Base-by-base conservation (phyloP, 1,140 invertebrate genomes). In the Metaphire vulgaris region DNA sequence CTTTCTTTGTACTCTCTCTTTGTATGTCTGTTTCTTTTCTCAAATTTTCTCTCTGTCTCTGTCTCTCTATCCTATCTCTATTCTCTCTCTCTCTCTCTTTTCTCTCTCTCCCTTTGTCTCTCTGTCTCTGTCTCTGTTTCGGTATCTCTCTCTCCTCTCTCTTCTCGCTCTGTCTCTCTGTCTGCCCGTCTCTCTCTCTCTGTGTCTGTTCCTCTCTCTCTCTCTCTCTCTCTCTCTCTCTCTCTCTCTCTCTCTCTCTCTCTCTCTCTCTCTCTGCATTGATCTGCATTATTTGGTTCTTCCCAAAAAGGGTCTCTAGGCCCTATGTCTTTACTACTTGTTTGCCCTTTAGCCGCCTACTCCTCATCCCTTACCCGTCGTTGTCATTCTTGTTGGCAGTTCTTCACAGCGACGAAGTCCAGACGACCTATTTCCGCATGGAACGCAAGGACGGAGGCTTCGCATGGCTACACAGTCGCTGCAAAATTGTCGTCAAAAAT, bases 401-500 rank as follows among this genome's bases (percentile, higher is more conserved):
- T 30, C 78, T 78, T 29, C 79, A 80, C 64, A 80, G 79, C 26
- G 80, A 74, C n/a, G 81, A 83, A 16, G 79, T 83, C 14, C 82
- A 83, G 68, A 81, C 81, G 1, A 80, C 81, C 30, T 82, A 82
- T 66, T 80, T 82, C 66, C 79, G 82, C 16, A 75, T 83, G 21
- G 75, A 81, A 56, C 72, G 72, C 14, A 81, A 80, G 41, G 64
- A 79, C 26, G 80, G 79, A 16, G 65, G 33, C 14, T 82, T 81
- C 80, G 69, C 80, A 2, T 83, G 82, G 82, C 33, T 83, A 1
- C 80, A 81, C 69, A 81, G 76, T 41, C 78, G 80, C 41, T 81
- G 82, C 28, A 82, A 82, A 68, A 80, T 82, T 30, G 79, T 82
- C 74, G 77, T 77, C 68, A 83, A 82, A 76, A 82, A 83, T 68